phyloP scores from a whole-genome alignment of 2,113 vertebrate genomes.

The Callaeas wilsoni region DNA sequence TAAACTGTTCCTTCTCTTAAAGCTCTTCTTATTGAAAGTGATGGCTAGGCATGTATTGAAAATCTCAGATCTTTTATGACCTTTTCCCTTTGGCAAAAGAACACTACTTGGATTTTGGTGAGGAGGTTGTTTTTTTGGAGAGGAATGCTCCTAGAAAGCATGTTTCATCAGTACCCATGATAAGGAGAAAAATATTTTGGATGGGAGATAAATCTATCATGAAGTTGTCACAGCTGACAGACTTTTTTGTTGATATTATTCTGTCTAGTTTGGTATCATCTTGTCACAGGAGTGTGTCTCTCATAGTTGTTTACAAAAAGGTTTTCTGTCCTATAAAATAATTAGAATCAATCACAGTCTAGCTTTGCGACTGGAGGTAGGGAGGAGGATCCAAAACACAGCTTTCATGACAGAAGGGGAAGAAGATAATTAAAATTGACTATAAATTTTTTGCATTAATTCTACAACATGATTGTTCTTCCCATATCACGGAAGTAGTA shows the following conservation, averaged over 20 bases:
- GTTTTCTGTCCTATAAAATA: neutral
- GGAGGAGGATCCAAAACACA: neutral
- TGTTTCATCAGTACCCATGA: neutral
- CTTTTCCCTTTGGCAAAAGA: neutral
- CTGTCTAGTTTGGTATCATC: neutral
- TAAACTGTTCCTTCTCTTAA: neutral
- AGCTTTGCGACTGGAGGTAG: neutral
- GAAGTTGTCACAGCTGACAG: neutral
- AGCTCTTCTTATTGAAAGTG: neutral
- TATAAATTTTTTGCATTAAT: neutral
- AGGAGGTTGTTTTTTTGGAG: rapidly evolving
- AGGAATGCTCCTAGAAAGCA: neutral
- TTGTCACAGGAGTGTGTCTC: neutral
- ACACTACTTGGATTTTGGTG: neutral
- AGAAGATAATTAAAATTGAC: neutral
- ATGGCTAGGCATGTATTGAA: neutral
- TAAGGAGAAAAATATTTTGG: neutral
- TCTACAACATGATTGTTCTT: neutral
- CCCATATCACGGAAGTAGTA: neutral
- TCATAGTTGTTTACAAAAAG: neutral
- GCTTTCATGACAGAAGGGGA: neutral
- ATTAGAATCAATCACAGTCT: neutral
- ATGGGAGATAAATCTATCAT: neutral
- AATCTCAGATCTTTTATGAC: neutral
- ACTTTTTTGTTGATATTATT: neutral